Base-by-base conservation (phyloP, 2,888 invertebrate species). In the Lymantria monacha region DNA sequence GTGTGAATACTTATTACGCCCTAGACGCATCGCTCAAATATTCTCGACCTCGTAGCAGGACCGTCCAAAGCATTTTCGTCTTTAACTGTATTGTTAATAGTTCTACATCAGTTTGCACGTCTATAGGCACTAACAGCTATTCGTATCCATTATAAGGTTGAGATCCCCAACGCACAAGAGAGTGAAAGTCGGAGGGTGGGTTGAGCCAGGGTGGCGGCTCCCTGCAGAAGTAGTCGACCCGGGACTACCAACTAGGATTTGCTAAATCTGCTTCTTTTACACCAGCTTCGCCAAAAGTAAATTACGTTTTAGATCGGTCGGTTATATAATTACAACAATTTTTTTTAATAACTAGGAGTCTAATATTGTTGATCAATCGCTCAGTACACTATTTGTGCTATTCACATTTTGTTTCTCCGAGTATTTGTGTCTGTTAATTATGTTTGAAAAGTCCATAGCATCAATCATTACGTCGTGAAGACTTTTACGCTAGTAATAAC, bases 111-210 rank as follows among this genome's bases (percentile, higher is more conserved):
- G 70, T 58, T 56, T 72, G 79, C 48, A 54, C 46, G 51, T 49
- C 54, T 37, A 46, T 40, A 42, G 81, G 74, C 76, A 71, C 63
- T 77, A 79, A 79, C 66, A 75, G 72, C 79, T 71, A 83, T 86
- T 79, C 70, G 79, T 65, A 66, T 61, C 68, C 66, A 66, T 36
- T 55, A 67, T 70, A 68, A 72, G 81, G 79, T 79, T 75, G 84
- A 85, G 83, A 85, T 85, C 83, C 87, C 87, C 83, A 81, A 83
- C 86, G 85, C 85, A 85, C 87, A 83, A 85, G 87, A 85, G 87
- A 87, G 88, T 81, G 86, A 86, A 88, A 85, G 86, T 81, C 72
- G 82, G 80, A 85, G 85, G 87, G 85, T 81, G 86, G 81, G 87
- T 76, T 7, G 79, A 81, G 70, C 78, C 62, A 72, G 76, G 80